phyloP scores from a whole-genome alignment of 1,140 invertebrate species.

The Drosophila kepulauana region DNA sequence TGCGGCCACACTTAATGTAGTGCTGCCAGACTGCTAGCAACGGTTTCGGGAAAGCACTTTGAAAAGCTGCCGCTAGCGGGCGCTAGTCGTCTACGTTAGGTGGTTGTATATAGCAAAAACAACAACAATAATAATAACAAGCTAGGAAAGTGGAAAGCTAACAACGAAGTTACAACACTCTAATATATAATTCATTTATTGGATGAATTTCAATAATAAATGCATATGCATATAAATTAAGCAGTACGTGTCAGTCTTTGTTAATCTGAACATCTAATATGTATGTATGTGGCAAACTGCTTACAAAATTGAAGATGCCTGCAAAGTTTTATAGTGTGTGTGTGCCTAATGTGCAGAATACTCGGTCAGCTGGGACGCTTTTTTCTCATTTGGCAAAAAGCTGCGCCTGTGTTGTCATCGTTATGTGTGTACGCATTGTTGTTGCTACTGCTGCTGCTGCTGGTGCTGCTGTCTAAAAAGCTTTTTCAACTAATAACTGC shows the following conservation, averaged over 20 bases:
- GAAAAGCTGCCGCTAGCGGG: slow-evolving; percentile 27
- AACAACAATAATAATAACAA: slow-evolving; percentile 6
- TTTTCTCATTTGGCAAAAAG: slow-evolving; percentile 46
- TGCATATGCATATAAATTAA: no score
- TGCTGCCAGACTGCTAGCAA: slow-evolving; percentile 32
- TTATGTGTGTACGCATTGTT: slow-evolving; percentile 58
- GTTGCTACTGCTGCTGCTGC: slow-evolving; percentile 25
- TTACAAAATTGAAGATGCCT: not conserved
- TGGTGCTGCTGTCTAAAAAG: slow-evolving; percentile 29
- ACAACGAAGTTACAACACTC: not conserved
- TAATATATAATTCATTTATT: not conserved
- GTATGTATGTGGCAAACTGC: not conserved
- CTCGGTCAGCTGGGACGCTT: slow-evolving; percentile 48
- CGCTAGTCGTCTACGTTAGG: slow-evolving; percentile 8
- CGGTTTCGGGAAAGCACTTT: not conserved
- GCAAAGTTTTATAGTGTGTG: not conserved
- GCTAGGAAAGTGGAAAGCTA: not conserved
- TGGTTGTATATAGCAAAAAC: slow-evolving; percentile 20
- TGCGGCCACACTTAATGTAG: slow-evolving; percentile 17
- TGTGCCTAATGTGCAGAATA: slow-evolving; percentile 11
- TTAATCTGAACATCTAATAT: no score
- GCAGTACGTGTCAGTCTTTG: no score
- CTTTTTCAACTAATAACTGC: slow-evolving; percentile 48
- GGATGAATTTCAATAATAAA: not conserved
- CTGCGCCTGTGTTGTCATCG: slow-evolving; percentile 61